These are phyloP conservation scores for Penelope pileata DNA, from an alignment of 2,113 vertebrate species.

Conservation along the genomic window DNA sequence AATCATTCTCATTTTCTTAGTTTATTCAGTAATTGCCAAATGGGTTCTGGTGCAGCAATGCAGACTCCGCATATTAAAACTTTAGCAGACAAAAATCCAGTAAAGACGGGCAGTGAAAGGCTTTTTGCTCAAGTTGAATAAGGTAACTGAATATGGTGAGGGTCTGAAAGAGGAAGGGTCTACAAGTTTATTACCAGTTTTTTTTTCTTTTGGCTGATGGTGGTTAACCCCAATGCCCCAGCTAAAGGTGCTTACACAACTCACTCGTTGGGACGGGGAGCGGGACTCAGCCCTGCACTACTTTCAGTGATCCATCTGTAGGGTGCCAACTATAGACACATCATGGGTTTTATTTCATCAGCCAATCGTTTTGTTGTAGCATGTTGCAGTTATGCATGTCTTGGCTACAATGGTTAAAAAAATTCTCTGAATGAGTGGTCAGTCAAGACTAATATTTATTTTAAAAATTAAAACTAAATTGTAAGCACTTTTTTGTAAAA, in stretches of 20 bases:
- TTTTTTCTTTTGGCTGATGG: slow-evolving; percentile 8
- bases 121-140: slow-evolving; percentile 18
- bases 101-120: background rate
- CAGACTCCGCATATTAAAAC: slow-evolving; percentile 6
- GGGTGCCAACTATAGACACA: slow-evolving; percentile 68
- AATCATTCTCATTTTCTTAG: slow-evolving; percentile 41
- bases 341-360: slow-evolving; percentile 68
- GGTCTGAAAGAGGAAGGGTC: slow-evolving; percentile 13
- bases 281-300: slow-evolving; percentile 33
- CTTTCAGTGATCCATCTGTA: slow-evolving; percentile 2
- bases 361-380: slow-evolving; percentile 78
- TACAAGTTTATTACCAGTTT: background rate
- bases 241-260: slow-evolving; percentile 66
- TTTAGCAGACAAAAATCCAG: background rate
- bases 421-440: slow-evolving; percentile 80
- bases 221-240: background rate
- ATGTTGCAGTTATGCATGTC: slow-evolving; percentile 86
- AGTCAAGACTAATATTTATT: slow-evolving; percentile 96
- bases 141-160: background rate
- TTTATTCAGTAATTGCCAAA: slow-evolving; percentile 59
- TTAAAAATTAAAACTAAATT: slow-evolving; percentile 86
- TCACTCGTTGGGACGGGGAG: slow-evolving; percentile 16
- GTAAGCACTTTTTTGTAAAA: slow-evolving; percentile 97
- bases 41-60: slow-evolving; percentile 45
- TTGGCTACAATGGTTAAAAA: slow-evolving; percentile 85